Base-by-base conservation (phyloP, 2,797 vertebrate species). In the Telmatherina bonti region DNA sequence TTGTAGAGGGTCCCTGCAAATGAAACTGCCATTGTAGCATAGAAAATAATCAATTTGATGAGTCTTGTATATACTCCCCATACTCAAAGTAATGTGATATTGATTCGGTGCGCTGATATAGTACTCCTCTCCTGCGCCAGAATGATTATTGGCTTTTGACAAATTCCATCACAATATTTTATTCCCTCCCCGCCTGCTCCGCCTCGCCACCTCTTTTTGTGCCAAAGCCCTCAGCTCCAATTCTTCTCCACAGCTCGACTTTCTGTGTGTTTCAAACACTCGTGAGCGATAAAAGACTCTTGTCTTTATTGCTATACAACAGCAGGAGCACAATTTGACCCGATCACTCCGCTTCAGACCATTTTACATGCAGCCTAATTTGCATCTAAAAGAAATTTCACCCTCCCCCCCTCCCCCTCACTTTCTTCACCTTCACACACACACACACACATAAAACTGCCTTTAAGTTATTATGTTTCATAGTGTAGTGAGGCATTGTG, bases 11-110 rank as follows among this genome's bases (percentile, higher is more conserved):
- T 86, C 82, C 71, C 76, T 5, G 82, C 82, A 93, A 94, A 95
- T 91, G 91, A 94, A 95, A 94, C 91, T 92, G 93, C 90, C 91
- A 94, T 89, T 94, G 93, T 93, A 92, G 88, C 90, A 92, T 94
- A 90, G 94, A 92, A 93, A 93, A 94, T 92, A 94, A 94, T 95
- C 94, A 93, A 93, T 94, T 92, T 93, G 93, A 95, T 93, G 93
- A 94, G 93, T 93, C 93, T 93, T 94, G 91, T 94, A 90, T 94
- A 93, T 90, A 92, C 91, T 93, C 88, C 82, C 83, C n/a, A 89
- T 93, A 93, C 91, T 93, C 93, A 91, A 91, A 92, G 93, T 95
- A 95, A 95, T 95, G 91, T 88, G 90, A 91, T 95, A 95, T 95
- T 94, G 94, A 95, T 95, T 91, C 43, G 72, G 59, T 45, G 41